Evolutionary conservation across 2,113 vertebrate genomes (phyloP).

Genomic region (Microtus oregoni): DNA sequence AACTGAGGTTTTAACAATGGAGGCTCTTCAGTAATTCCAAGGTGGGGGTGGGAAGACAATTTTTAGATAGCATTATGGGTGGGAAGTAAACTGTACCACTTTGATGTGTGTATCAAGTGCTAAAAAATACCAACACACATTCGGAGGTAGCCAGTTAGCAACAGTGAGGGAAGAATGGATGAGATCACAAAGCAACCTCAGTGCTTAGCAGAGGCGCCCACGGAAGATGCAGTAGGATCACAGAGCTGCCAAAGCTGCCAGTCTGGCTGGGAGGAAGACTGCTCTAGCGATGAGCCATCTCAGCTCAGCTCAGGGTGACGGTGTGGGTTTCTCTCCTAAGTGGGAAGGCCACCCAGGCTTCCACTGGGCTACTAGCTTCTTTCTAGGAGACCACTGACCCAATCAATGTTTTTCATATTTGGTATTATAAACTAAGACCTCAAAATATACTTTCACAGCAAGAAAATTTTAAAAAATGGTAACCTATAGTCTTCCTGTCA

Average conservation of each 20-base stretch:
- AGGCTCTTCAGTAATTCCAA: not conserved
- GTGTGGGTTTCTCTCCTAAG: not conserved
- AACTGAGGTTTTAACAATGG: constrained; percentile 27
- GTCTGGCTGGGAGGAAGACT: not conserved
- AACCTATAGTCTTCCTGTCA: constrained; percentile 30
- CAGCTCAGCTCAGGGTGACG: not conserved
- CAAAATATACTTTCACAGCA: constrained; percentile 38
- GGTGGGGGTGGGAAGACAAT: not conserved
- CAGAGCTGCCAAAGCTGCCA: not conserved
- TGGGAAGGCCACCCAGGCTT: not conserved
- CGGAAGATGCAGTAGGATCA: not conserved
- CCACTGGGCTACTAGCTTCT: not conserved
- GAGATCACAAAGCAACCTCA: not conserved
- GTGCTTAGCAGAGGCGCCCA: not conserved
- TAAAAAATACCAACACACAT: not conserved
- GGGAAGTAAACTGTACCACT: not conserved
- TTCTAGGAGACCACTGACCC: not conserved
- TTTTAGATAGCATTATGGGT: constrained; percentile 3
- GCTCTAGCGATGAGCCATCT: not conserved
- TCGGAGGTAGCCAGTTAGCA: not conserved
- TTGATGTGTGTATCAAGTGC: not conserved
- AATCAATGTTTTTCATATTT: not conserved
- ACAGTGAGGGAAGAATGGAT: not conserved
- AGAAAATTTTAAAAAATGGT: constrained; percentile 17
- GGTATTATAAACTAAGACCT: constrained; percentile 55